Evolutionary conservation across 2,113 vertebrate genomes (phyloP), one percentile per base, ranked within the genome.

Genomic region (Phasianus colchicus): DNA sequence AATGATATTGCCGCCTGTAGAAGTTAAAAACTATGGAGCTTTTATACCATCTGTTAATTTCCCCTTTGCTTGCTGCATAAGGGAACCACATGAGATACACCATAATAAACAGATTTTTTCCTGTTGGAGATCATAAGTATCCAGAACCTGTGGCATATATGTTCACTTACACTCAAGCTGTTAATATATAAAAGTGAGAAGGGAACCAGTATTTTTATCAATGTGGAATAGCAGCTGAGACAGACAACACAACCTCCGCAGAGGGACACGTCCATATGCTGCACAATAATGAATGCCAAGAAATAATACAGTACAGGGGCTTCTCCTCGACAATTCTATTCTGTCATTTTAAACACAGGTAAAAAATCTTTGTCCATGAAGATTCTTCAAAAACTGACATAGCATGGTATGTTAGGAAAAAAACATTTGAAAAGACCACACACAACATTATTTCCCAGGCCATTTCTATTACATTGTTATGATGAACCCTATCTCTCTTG

Each of bases 131-230:
- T 95, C 77, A 61, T 81, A 89, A 94, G 52, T 88, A 89, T 93
- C 76, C 92, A 95, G 79, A 95, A 90, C 89, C 92, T 83, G 78
- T 86, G 82, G 80, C 83, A 92, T 97, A 66, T 91, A 95, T 88
- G 85, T 89, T 97, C 93, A 94, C 73, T 96, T 94, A 89, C 91
- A 93, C 85, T 92, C 95, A 94, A 93, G 88, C 96, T 96, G 92
- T 94, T 97, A 96, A 96, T 93, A 91, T 71, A 95, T 67, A 95
- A 58, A 90, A 96, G 93, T 84, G 93, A 95, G 90, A 95, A 90
- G 67, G 87, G 85, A 96, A 94, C 73, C 63, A 84, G 88, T 96
- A 96, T 97, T 97, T 96, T 95, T 96, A 96, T 94, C 96, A 95
- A 95, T 95, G 95, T 95, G 95, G 81, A 94, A 94, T 50, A 97